A percentile compares a stretch with the other conserved stretches of the same genome.
These are phyloP conservation scores for Petrocephalus schoutedeni DNA, from an alignment of 2,797 vertebrate genomes.

Conservation along the genomic window DNA sequence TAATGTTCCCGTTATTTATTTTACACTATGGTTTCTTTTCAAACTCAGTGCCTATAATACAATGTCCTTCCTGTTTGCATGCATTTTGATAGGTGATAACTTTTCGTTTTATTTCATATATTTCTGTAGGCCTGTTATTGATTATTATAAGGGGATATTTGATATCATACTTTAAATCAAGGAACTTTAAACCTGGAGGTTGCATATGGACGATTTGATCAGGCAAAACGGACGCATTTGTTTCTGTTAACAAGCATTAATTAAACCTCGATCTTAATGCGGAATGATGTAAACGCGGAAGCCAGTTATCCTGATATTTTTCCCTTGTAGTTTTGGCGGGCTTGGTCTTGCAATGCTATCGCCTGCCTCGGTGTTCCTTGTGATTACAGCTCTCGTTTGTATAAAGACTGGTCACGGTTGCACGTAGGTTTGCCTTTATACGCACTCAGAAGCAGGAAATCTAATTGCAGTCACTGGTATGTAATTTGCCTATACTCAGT, in stretches of 20 bases:
- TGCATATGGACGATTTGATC: constrained; percentile 36
- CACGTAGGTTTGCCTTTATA: not conserved
- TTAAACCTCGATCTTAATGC: constrained; percentile 23
- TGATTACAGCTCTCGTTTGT: not conserved
- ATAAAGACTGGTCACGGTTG: not conserved
- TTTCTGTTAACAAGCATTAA: constrained; percentile 20
- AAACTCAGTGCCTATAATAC: constrained; percentile 22
- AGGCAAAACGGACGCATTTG: constrained; percentile 44
- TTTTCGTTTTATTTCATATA: not conserved
- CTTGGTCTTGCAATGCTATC: not conserved
- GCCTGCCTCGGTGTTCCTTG: not conserved
- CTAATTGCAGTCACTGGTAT: constrained; percentile 8
- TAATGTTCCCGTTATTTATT: not conserved
- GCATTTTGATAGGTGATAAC: constrained; percentile 32
- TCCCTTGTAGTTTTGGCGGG: not conserved
- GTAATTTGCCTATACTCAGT: not conserved
- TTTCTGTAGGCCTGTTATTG: not conserved
- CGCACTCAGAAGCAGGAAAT: not conserved
- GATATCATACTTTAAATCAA: not conserved
- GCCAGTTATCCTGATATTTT: not conserved
- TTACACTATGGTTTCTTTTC: not conserved
- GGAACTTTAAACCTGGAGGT: constrained; percentile 18
- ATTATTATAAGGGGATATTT: constrained; percentile 30
- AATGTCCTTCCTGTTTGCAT: constrained; percentile 47
- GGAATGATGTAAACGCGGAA: constrained; percentile 19